Base-by-base conservation (phyloP, 2,797 vertebrate genomes). In the Cottoperca gobio region DNA sequence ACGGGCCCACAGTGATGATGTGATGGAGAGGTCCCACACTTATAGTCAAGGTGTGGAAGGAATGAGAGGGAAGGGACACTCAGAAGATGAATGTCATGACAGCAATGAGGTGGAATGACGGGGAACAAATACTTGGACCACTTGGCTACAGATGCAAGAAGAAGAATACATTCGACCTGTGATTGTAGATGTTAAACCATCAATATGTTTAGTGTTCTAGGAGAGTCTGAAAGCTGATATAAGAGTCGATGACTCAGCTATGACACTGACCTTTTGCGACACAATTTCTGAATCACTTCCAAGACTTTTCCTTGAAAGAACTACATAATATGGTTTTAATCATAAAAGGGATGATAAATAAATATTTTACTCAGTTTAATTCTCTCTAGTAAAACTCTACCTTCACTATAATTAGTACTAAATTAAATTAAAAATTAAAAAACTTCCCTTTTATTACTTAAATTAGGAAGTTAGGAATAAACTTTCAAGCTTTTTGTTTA, bases 21-120 rank as follows among this genome's bases (percentile, higher is more conserved):
- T 24, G 39, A 74, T 26, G 23, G 55, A 55, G 3, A 19, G 33
- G 23, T 37, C 48, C 66, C 16, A 55, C 40, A 64, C 24, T 67
- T 4, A 62, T 0, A 52, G 35, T 33, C 43, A 53, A 49, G 60
- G 37, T 50, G 48, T 26, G 26, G 28, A 37, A 14, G 50, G 23
- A 54, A 57, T 0, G n/a, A 52, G 37, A 21, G 19, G 35, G 40
- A 26, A 4, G 7, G 33, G 1, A 12, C 19, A 21, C 48, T 50
- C 12, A 5, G 42, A 45, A 64, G 60, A 74, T 59, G 19, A 63
- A 55, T 28, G 26, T n/a, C 31, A n/a, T n/a, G n/a, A 21, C 59
- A 23, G 50, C 0, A 0, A 14, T 17, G 6, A 61, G 43, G 11
- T 6, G 8, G 40, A 37, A n/a, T 23, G 49, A 73, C 19, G 10